These are phyloP conservation scores for Fissipunctia ypsillon DNA, from an alignment of 2,888 invertebrate species.

Conservation along the genomic window DNA sequence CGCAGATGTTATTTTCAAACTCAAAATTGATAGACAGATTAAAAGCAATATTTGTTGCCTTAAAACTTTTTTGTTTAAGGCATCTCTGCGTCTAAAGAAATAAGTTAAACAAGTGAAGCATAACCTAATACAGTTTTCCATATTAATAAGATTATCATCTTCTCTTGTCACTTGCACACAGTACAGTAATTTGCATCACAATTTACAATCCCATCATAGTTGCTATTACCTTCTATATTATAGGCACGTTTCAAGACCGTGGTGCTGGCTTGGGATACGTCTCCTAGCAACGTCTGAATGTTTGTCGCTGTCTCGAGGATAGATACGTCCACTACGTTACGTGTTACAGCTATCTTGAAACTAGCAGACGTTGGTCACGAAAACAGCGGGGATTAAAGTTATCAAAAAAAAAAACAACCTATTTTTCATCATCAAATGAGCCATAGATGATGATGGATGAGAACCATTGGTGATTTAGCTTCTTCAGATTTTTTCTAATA, in stretches of 20 bases:
- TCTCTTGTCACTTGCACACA: background rate
- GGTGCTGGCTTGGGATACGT: constrained; percentile 9
- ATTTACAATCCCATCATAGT: background rate
- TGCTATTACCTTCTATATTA: too few species aligned
- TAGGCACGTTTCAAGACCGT: background rate
- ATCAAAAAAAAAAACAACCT: background rate
- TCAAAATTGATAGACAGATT: background rate
- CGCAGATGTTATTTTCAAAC: background rate
- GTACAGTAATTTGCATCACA: constrained; percentile 8
- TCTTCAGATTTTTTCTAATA: background rate
- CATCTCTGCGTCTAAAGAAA: background rate
- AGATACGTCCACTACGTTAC: constrained; percentile 57
- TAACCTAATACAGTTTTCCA: constrained; percentile 7
- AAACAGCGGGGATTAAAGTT: constrained; percentile 25
- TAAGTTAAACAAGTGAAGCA: background rate
- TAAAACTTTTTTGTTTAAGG: background rate
- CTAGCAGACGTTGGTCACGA: constrained; percentile 42
- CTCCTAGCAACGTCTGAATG: constrained; percentile 19
- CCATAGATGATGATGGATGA: background rate
- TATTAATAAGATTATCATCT: constrained; percentile 5
- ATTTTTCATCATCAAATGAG: background rate
- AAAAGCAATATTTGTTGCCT: background rate
- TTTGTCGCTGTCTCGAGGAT: constrained; percentile 31
- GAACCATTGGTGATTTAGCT: background rate
- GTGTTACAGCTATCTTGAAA: constrained; percentile 61